Percentiles rank a stretch among this genome's conserved stretches.
phyloP scores from a whole-genome alignment of 2,888 invertebrate genomes.

The Dynastes grantii region DNA sequence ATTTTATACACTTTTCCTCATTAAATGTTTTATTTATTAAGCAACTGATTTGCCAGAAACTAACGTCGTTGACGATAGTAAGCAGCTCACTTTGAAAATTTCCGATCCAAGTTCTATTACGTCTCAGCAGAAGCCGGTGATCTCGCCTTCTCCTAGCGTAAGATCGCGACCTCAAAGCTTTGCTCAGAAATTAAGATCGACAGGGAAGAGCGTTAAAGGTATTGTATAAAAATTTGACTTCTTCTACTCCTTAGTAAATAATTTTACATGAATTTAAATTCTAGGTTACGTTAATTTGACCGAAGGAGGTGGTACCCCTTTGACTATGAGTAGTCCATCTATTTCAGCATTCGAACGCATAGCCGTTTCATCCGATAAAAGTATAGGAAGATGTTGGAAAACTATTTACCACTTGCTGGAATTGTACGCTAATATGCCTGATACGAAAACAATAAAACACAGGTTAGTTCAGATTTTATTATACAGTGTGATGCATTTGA shows the following conservation, averaged over 20 bases:
- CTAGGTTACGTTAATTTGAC: slow-evolving; percentile 86
- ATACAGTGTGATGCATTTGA: too few species aligned
- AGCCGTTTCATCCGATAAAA: slow-evolving; percentile 72
- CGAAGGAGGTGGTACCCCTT: slow-evolving; percentile 82
- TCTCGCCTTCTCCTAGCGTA: slow-evolving; percentile 74
- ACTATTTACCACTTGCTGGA: slow-evolving; percentile 94
- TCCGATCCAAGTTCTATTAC: slow-evolving; percentile 67
- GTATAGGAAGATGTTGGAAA: slow-evolving; percentile 87
- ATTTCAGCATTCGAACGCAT: slow-evolving; percentile 74
- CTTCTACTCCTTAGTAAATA: not conserved
- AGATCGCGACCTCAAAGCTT: slow-evolving; percentile 86
- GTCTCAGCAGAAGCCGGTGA: slow-evolving; percentile 68
- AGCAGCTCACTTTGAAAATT: slow-evolving; percentile 69
- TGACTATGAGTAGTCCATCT: slow-evolving; percentile 77
- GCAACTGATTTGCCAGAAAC: slow-evolving; percentile 79
- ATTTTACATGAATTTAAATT: not conserved
- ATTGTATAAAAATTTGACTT: not conserved
- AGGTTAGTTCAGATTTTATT: slow-evolving; percentile 66
- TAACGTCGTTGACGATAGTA: slow-evolving; percentile 71
- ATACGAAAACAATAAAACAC: slow-evolving; percentile 92
- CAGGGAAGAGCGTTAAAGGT: slow-evolving; percentile 86
- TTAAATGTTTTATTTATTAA: slow-evolving; percentile 58
- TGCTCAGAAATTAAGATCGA: slow-evolving; percentile 89
- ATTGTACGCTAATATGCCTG: slow-evolving; percentile 94
- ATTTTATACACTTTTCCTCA: not conserved